phyloP scores from a whole-genome alignment of 2,113 vertebrate genomes.

The Ancistrus triradiatus region DNA sequence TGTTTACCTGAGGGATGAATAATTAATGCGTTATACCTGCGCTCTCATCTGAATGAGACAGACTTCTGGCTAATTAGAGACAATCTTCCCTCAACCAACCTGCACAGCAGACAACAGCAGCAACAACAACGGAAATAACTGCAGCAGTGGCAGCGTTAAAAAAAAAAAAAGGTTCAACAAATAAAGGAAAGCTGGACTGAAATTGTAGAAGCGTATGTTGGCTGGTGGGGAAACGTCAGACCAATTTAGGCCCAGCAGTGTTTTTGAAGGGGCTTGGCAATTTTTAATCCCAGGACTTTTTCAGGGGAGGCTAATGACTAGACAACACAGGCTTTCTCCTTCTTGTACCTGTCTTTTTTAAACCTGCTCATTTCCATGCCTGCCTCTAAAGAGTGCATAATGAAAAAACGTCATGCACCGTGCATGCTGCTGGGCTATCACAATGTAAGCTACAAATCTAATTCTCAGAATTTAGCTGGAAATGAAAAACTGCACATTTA shows the following conservation, averaged over 20 bases:
- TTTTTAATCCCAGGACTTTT: slow-evolving; percentile 64
- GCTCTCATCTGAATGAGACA: slow-evolving; percentile 55
- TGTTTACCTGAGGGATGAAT: slow-evolving; percentile 66
- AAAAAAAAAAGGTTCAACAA: slow-evolving; percentile 37
- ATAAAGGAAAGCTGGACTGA: slow-evolving; percentile 20
- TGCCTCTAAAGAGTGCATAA: no score
- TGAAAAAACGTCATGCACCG: slow-evolving; percentile 13
- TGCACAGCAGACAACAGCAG: slow-evolving; percentile 53
- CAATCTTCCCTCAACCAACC: slow-evolving; percentile 44
- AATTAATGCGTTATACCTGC: slow-evolving; percentile 67
- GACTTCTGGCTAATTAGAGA: slow-evolving; percentile 70
- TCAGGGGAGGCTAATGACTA: slow-evolving; percentile 49
- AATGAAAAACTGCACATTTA: no score
- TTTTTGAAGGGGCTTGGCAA: slow-evolving; percentile 56
- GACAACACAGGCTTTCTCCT: slow-evolving; percentile 2
- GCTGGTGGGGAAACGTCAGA: slow-evolving; percentile 39
- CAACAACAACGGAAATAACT: slow-evolving; percentile 42
- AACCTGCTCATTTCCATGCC: slow-evolving; percentile 59
- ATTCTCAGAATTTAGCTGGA: slow-evolving; percentile 1
- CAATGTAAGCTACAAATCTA: background rate
- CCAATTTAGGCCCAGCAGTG: slow-evolving; percentile 57
- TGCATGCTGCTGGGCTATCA: background rate
- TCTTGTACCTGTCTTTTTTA: slow-evolving; percentile 24
- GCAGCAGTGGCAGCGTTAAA: slow-evolving; percentile 32
- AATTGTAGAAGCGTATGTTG: slow-evolving; percentile 4